phyloP scores from a whole-genome alignment of 2,113 vertebrate genomes.

The Miniopterus natalensis region DNA sequence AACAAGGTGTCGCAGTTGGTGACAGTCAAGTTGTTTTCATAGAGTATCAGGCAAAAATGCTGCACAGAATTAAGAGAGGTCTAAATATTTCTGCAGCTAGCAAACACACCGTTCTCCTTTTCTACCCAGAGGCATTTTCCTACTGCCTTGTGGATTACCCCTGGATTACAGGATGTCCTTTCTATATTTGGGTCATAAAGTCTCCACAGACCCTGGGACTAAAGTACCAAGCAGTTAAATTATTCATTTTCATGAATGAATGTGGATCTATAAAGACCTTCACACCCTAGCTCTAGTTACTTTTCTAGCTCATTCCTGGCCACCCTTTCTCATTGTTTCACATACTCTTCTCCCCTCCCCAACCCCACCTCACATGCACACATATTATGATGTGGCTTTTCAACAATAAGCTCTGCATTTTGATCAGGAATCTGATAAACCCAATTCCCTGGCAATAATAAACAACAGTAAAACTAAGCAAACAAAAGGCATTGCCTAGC shows the following conservation, averaged over 20 bases:
- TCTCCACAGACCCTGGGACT: neutral
- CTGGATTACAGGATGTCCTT: neutral
- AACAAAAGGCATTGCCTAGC: neutral
- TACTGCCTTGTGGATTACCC: neutral
- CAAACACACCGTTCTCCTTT: neutral
- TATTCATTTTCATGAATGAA: neutral
- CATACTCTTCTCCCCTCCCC: neutral
- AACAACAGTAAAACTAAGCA: neutral
- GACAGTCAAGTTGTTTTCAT: neutral
- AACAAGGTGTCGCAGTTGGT: neutral
- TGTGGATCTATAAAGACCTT: neutral
- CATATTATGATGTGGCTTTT: neutral
- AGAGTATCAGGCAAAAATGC: neutral
- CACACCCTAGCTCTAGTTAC: neutral
- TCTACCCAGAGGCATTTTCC: neutral
- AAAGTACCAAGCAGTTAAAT: neutral
- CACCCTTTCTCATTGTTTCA: neutral
- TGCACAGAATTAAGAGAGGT: neutral
- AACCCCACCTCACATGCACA: neutral
- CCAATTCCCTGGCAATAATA: neutral
- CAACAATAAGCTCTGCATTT: neutral
- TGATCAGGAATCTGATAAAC: conserved; percentile 38
- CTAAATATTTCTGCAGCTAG: neutral
- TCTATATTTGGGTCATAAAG: neutral
- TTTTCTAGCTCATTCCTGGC: neutral